These are phyloP conservation scores for Mesodorylaimus sp. DNA, from an alignment of 2,888 invertebrate genomes.

Conservation along the genomic window DNA sequence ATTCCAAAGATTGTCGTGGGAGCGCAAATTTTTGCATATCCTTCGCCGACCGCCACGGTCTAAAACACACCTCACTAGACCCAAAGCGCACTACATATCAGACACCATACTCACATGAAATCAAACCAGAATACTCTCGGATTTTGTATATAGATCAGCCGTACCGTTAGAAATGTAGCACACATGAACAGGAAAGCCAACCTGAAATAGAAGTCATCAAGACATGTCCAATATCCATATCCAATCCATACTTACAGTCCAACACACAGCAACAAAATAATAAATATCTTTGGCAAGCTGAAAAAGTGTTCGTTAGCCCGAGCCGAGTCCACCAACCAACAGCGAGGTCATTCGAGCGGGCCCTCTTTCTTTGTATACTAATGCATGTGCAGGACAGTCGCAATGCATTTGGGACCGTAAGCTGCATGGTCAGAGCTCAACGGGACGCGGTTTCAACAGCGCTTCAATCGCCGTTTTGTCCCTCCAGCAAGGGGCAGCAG, in stretches of 20 bases:
- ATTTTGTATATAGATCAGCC: slow-evolving; percentile 6
- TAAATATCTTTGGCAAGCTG: slow-evolving; percentile 5
- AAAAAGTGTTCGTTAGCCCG: not conserved
- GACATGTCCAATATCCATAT: not conserved
- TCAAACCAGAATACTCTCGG: not conserved
- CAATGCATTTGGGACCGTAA: too few species aligned
- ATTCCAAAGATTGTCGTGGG: not conserved
- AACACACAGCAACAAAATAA: slow-evolving; percentile 2
- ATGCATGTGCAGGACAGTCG: too few species aligned
- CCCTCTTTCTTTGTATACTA: too few species aligned
- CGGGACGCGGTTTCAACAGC: too few species aligned
- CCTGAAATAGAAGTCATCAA: slow-evolving; percentile 1
- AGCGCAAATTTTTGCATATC: not conserved
- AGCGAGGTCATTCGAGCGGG: too few species aligned
- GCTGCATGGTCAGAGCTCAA: too few species aligned
- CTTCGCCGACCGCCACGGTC: too few species aligned
- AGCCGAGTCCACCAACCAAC: too few species aligned
- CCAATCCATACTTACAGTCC: slow-evolving; percentile 5
- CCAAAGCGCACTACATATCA: too few species aligned
- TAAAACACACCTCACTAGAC: too few species aligned
- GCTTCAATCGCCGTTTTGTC: too few species aligned
- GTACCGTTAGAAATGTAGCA: slow-evolving; percentile 4
- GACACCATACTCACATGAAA: not conserved
- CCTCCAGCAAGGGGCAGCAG: too few species aligned
- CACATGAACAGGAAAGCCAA: slow-evolving; percentile 5